Conservation (phyloP, 2,888 invertebrate genomes). For the Hyalella azteca region DNA sequence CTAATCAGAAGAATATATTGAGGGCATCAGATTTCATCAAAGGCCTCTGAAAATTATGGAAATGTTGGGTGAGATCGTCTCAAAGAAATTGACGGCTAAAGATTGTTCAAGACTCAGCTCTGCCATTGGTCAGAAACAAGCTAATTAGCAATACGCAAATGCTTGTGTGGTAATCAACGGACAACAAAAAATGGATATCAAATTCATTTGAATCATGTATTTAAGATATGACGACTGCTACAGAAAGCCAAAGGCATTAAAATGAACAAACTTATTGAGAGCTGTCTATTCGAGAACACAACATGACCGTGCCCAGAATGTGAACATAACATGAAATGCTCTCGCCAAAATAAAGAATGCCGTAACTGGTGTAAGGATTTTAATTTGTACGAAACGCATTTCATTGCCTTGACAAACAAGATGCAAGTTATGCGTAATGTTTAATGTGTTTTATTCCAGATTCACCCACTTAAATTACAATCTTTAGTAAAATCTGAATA, state of each 20-base stretch:
- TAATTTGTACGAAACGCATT: no score
- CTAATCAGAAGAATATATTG: constrained; percentile 16
- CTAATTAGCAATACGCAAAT: constrained; percentile 29
- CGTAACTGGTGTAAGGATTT: no score
- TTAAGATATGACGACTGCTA: constrained; percentile 14
- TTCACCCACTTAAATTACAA: no score
- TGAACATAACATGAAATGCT: background rate
- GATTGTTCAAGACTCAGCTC: background rate
- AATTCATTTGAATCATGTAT: constrained; percentile 28
- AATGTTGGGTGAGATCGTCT: background rate
- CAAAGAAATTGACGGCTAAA: no score
- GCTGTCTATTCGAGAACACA: constrained; percentile 2
- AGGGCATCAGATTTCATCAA: constrained; percentile 27
- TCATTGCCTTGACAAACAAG: no score
- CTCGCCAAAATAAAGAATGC: no score
- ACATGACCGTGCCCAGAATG: constrained; percentile 21
- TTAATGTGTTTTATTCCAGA: no score
- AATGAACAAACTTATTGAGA: background rate
- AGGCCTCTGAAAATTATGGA: constrained; percentile 17
- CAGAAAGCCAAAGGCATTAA: background rate
- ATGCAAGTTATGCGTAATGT: no score
- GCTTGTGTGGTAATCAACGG: constrained; percentile 31
- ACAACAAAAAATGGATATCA: constrained; percentile 32
- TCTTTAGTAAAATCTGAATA: no score
- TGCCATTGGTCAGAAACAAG: constrained; percentile 25